Conservation (phyloP, 2,113 vertebrate species). For the Rostratula benghalensis region DNA sequence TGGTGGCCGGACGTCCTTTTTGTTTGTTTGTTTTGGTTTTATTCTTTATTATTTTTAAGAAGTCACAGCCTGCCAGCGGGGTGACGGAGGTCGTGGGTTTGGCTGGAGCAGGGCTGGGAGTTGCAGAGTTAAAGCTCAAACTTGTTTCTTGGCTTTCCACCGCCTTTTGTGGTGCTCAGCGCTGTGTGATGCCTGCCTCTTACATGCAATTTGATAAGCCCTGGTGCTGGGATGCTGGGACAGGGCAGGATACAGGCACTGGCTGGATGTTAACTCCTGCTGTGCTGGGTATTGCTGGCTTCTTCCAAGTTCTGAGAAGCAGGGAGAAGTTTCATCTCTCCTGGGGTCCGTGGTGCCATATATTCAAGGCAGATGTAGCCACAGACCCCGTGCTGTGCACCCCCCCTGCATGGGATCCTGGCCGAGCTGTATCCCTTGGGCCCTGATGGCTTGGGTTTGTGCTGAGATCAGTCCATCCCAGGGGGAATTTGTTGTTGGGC, state of each 20-base stretch:
- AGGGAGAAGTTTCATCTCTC: not conserved
- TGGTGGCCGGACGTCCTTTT: conserved; percentile 16
- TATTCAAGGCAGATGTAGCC: not conserved
- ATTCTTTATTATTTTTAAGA: not conserved
- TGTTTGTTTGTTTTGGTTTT: not conserved
- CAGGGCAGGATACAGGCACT: conserved; percentile 32
- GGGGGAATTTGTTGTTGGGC: not conserved
- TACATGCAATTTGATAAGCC: conserved; percentile 51
- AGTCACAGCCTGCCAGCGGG: not conserved
- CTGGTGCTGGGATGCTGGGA: conserved; percentile 58
- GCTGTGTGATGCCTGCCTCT: not conserved
- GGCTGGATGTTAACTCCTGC: conserved; percentile 37
- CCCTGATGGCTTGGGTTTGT: accelerated
- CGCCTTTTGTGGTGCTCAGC: conserved; percentile 52
- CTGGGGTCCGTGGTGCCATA: accelerated
- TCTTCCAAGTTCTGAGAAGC: not conserved
- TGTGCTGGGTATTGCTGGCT: not conserved
- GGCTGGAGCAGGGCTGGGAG: not conserved
- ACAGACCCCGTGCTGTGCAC: accelerated
- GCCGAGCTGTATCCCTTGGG: accelerated
- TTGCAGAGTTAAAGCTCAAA: conserved; percentile 49
- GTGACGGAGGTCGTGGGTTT: not conserved
- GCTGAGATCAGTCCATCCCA: not conserved
- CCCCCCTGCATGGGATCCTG: not conserved
- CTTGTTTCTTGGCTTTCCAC: conserved; percentile 45